Percentiles rank a stretch among this genome's conserved stretches.
Evolutionary conservation across 30 jellyfish, hydroid and myxozoan genomes (phyloP).

Genomic region (Hydra vulgaris): DNA sequence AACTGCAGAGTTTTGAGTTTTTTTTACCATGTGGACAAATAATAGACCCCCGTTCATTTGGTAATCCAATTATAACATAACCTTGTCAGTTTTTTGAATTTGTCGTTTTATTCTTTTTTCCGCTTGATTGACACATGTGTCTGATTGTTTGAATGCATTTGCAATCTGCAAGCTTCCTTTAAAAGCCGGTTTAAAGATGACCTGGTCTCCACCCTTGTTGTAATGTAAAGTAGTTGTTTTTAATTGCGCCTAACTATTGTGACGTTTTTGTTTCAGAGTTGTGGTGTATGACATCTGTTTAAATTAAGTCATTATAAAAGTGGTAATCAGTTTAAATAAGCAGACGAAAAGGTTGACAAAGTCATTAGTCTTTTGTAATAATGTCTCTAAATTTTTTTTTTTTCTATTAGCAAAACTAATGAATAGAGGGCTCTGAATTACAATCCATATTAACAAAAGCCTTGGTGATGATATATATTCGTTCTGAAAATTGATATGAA

Average conservation of each 20-base stretch:
- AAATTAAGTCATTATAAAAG: not conserved
- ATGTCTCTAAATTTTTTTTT: not conserved
- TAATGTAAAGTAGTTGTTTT: not conserved
- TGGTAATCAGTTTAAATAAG: not conserved
- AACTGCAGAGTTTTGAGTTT: not conserved
- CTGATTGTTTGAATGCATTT: constrained; percentile 21
- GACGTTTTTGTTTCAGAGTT: not conserved
- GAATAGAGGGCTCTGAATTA: not conserved
- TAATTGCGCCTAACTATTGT: not conserved
- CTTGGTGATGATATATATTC: not conserved
- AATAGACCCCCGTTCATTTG: not conserved
- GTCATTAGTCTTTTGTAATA: not conserved
- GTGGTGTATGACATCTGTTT: not conserved
- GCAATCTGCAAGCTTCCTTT: constrained; percentile 21
- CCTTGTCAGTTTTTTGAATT: not conserved
- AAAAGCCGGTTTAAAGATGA: constrained; percentile 13
- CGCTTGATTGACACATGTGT: constrained; percentile 23
- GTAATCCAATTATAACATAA: not conserved
- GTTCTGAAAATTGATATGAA: not conserved
- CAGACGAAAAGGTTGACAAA: not conserved
- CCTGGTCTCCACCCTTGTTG: constrained; percentile 17
- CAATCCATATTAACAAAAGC: not conserved
- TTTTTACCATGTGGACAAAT: not conserved
- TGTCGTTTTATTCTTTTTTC: not conserved
- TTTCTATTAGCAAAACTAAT: not conserved